Conservation (phyloP, 2,797 vertebrate species). For the Rhinophrynus dorsalis region DNA sequence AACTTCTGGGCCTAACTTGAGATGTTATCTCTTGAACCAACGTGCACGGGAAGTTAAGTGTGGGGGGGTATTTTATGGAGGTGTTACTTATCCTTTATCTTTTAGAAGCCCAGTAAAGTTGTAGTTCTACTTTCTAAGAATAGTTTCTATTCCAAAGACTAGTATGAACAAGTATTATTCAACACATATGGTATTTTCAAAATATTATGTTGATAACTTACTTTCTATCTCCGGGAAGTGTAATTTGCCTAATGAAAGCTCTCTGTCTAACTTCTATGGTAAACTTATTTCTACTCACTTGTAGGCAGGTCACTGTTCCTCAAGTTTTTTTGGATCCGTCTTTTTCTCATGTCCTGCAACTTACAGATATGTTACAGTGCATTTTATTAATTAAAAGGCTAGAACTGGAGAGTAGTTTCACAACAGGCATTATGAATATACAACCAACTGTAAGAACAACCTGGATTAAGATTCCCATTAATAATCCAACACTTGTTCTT, state of each 20-base stretch:
- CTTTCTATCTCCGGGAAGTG: background rate
- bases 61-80: too few species aligned
- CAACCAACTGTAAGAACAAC: background rate
- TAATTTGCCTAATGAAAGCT: slow-evolving; percentile 25
- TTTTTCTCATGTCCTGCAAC: background rate
- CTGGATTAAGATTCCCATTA: background rate
- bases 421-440: background rate
- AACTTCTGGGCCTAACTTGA: too few species aligned
- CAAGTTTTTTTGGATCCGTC: background rate
- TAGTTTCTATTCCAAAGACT: background rate
- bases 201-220: background rate
- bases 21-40: too few species aligned
- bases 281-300: slow-evolving; percentile 6
- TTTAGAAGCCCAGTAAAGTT: too few species aligned
- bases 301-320: background rate
- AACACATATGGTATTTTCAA: slow-evolving; percentile 6
- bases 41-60: too few species aligned
- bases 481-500: background rate
- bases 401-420: background rate
- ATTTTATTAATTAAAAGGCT: background rate
- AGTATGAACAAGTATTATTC: background rate
- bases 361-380: background rate
- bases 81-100: too few species aligned
- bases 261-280: slow-evolving; percentile 11
- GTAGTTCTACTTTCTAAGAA: too few species aligned